Evolutionary conservation across 2,113 vertebrate species (phyloP), one percentile per base, ranked within the genome.

Genomic region (Trachemys scripta): DNA sequence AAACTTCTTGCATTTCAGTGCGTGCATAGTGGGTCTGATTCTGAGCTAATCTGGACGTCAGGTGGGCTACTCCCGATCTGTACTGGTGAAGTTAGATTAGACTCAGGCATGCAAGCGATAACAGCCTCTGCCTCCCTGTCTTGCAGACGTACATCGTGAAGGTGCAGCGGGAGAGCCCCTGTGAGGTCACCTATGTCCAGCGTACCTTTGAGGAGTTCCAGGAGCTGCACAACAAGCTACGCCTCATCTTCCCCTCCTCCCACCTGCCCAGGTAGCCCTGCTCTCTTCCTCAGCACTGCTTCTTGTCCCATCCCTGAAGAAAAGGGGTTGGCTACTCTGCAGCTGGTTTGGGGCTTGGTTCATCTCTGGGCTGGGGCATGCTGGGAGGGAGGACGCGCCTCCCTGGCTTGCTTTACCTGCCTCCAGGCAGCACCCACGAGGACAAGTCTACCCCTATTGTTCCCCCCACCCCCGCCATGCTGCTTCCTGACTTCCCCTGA

Each of bases 201-300:
- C 98, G 99, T 87, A 99, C 99, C 1, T 99, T 99, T 90, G 99
- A 99, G 93, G 99, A 99, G 97, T 99, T 99, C 97, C 99, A 99
- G 86, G 99, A 99, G 90, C 98, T 99, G 81, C 99, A 99, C 98
- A 99, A 98, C 96, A 99, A 99, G 65, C 98, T 99, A 69, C 99
- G 99, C 51, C 99, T 99, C 69, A 96, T 99, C 93, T 99, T 99
- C 95, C 99, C 99, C 29, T 99, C 99, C 35, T 99, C 98, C 3
- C 98, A 99, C 92, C 97, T 99, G 24, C 99, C 99, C 97, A 99
- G 99, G 99, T 99, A 98, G 7, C n/a, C 25, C 75, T 1, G 0
- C 4, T 35, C 11, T 6, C 20, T 27, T n/a, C 25, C 65, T 65
- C 79, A 57, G 56, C 38, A 4, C 22, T 27, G 12, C 8, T n/a